These are phyloP conservation scores for Megathymus violae DNA, from an alignment of 1,140 invertebrate species.

Conservation along the genomic window DNA sequence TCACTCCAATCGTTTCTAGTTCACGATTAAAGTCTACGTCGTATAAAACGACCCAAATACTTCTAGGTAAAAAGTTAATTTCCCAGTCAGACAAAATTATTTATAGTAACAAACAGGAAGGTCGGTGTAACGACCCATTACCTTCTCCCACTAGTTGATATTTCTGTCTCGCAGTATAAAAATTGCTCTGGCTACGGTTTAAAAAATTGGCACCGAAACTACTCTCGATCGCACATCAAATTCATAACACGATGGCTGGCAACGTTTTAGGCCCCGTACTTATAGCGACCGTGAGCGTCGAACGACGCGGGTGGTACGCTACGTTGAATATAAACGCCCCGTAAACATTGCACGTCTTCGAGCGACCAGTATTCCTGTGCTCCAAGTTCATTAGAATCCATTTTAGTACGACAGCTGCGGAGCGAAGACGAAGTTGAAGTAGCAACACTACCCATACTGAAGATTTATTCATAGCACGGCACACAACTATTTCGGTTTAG, in stretches of 20 bases:
- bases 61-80: conserved; percentile 7
- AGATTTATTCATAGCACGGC: conserved; percentile 23
- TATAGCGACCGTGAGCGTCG: conserved; percentile 44
- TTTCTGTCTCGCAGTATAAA: conserved; percentile 20
- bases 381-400: conserved; percentile 31
- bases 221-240: conserved; percentile 32
- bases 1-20: neutral
- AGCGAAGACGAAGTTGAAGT: conserved; percentile 13
- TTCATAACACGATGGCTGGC: conserved; percentile 41
- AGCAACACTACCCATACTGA: neutral
- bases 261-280: conserved; percentile 55
- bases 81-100: neutral
- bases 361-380: conserved; percentile 35
- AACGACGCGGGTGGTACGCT: conserved; percentile 63
- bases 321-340: conserved; percentile 61
- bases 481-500: conserved; percentile 6
- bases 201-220: conserved; percentile 33
- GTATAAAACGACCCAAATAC: neutral
- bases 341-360: conserved; percentile 51
- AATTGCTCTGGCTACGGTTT: conserved; percentile 11
- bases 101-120: conserved; percentile 20
- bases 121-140: conserved; percentile 11
- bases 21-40: no score
- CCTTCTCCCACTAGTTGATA: conserved; percentile 15
- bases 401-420: conserved; percentile 31